phyloP scores from a whole-genome alignment of 2,113 vertebrate species.

The Plotosus lineatus region DNA sequence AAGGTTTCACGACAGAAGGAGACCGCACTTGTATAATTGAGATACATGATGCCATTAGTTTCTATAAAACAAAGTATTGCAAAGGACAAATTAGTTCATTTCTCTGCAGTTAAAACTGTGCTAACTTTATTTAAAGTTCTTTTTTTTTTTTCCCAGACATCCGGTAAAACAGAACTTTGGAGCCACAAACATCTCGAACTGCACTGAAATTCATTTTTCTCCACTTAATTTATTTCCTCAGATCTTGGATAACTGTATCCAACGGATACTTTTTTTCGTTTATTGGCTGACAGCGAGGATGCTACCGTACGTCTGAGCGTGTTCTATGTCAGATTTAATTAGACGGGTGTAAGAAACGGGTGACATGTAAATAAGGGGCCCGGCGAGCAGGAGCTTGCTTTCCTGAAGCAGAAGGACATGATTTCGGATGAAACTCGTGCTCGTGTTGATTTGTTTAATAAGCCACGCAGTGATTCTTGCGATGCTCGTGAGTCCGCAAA shows the following conservation, averaged over 20 bases:
- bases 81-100: conserved; percentile 2
- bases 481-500: neutral
- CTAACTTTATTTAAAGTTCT: conserved; percentile 13
- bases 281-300: neutral
- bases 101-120: neutral
- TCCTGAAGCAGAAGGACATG: neutral
- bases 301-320: neutral
- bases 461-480: neutral
- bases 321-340: neutral
- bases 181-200: neutral
- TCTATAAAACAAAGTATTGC: neutral
- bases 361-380: neutral
- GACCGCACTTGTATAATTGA: neutral
- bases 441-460: neutral
- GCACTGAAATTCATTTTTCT: neutral
- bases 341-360: neutral
- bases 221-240: neutral
- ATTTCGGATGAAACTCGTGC: neutral
- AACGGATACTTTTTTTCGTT: neutral
- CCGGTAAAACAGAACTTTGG: neutral
- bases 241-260: neutral
- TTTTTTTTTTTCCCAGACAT: neutral
- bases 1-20: neutral
- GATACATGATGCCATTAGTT: conserved; percentile 11
- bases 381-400: neutral